Percentiles rank a stretch among this genome's conserved stretches.
These are phyloP conservation scores for Drosophila subsilvestris DNA, from an alignment of 2,888 invertebrate species.

Conservation along the genomic window DNA sequence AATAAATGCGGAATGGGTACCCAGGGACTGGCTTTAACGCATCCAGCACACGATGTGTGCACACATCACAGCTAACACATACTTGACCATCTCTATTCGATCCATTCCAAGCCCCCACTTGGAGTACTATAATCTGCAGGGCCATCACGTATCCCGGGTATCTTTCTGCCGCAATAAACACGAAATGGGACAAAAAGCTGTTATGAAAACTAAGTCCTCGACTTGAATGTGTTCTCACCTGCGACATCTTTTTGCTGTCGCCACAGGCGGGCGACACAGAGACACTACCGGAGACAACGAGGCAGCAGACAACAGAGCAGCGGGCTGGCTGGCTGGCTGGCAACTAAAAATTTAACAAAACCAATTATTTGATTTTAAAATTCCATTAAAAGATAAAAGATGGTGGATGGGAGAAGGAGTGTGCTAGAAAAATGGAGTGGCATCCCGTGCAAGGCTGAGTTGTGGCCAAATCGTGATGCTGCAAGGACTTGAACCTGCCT, in stretches of 20 bases:
- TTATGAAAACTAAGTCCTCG: constrained; percentile 19
- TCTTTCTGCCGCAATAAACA: constrained; percentile 64
- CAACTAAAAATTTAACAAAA: constrained; percentile 66
- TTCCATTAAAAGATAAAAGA: constrained; percentile 79
- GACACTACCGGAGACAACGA: constrained; percentile 7
- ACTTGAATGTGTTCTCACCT: constrained; percentile 24
- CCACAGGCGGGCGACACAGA: background rate
- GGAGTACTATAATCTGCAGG: constrained; percentile 20
- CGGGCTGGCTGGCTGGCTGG: background rate
- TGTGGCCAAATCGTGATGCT: constrained; percentile 27
- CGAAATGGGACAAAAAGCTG: constrained; percentile 47
- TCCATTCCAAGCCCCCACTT: background rate
- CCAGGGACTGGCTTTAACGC: background rate
- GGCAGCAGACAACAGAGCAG: constrained; percentile 14
- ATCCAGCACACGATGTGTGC: too few relatives aligned
- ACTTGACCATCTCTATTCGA: background rate
- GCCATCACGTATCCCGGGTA: constrained; percentile 51
- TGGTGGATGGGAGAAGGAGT: constrained; percentile 6
- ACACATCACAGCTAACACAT: background rate
- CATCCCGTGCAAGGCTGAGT: constrained; percentile 17
- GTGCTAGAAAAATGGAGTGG: constrained; percentile 3
- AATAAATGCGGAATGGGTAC: background rate
- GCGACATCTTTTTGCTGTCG: constrained; percentile 38
- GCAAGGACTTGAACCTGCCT: constrained; percentile 16
- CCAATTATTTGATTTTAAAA: constrained; percentile 80